Evolutionary conservation across 2,888 invertebrate species (phyloP).

Genomic region (Erebia ligea): DNA sequence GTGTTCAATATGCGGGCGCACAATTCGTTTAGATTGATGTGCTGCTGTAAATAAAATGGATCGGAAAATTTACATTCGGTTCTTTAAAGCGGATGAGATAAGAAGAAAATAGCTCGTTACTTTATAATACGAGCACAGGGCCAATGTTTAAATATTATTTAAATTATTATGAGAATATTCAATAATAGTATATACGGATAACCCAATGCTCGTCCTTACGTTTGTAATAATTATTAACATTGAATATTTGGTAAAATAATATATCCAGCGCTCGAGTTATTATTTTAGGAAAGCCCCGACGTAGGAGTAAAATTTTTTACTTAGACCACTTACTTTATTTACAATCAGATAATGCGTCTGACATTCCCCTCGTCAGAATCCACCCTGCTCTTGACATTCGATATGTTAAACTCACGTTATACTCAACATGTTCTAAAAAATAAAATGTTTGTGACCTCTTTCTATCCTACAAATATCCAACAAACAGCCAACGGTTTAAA

Average conservation of each 20-base stretch:
- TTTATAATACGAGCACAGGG: background rate
- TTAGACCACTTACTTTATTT: slow-evolving; percentile 21
- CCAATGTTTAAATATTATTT: background rate
- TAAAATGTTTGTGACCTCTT: slow-evolving; percentile 13
- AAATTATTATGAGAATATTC: too few species aligned
- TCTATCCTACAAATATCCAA: background rate
- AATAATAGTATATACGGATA: background rate
- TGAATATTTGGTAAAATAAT: too few species aligned
- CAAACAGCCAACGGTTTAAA: background rate
- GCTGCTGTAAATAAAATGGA: slow-evolving; percentile 36
- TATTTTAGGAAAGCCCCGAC: background rate
- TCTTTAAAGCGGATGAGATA: slow-evolving; percentile 27
- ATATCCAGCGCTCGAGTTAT: background rate
- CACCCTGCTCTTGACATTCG: slow-evolving; percentile 40
- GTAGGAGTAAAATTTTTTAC: background rate
- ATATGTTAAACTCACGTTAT: slow-evolving; percentile 35
- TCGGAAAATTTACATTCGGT: slow-evolving; percentile 38
- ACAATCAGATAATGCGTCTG: slow-evolving; percentile 34
- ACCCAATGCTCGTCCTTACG: background rate
- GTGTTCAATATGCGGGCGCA: slow-evolving; percentile 44
- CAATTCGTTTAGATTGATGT: slow-evolving; percentile 50
- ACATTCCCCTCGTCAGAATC: slow-evolving; percentile 40
- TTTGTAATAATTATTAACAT: background rate
- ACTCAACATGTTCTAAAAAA: slow-evolving; percentile 13
- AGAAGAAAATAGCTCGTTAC: slow-evolving; percentile 18